phyloP scores from a whole-genome alignment of 2,888 invertebrate species.

The Leucophora obtusa region DNA sequence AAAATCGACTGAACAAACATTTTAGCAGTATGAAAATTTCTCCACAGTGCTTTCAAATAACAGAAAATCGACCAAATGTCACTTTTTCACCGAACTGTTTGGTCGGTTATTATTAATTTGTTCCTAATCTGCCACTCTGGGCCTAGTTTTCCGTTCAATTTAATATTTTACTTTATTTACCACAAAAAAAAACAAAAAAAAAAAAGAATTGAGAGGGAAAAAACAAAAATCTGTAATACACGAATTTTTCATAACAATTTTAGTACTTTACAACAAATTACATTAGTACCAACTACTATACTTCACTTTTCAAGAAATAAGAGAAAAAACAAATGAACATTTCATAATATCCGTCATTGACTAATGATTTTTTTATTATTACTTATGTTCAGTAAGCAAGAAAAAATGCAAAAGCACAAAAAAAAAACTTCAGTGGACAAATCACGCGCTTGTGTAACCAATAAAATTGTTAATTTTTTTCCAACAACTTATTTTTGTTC shows the following conservation, averaged over 20 bases:
- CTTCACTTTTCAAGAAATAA: not conserved
- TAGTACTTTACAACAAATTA: not conserved
- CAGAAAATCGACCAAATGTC: no score
- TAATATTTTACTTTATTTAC: no score
- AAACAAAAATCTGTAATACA: not conserved
- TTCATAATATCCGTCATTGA: slow-evolving; percentile 66
- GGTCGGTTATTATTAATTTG: no score
- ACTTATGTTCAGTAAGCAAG: slow-evolving; percentile 10
- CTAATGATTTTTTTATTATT: slow-evolving; percentile 49
- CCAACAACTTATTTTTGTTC: not conserved
- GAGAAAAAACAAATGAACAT: slow-evolving; percentile 38
- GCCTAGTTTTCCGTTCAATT: no score
- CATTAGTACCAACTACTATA: not conserved
- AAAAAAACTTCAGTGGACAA: slow-evolving; percentile 50
- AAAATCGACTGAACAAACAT: no score
- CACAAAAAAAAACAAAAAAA: no score
- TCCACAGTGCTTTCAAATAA: no score
- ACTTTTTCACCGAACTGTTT: no score
- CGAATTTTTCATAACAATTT: not conserved
- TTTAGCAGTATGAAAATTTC: no score
- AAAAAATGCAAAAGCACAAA: not conserved
- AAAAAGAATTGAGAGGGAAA: no score
- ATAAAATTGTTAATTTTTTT: slow-evolving; percentile 25
- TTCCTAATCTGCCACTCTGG: no score
- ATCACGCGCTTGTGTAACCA: slow-evolving; percentile 59